A percentile compares a stretch with the other conserved stretches of the same genome.
Conservation (phyloP, 2,113 vertebrate species). For the Lagopus leucura region DNA sequence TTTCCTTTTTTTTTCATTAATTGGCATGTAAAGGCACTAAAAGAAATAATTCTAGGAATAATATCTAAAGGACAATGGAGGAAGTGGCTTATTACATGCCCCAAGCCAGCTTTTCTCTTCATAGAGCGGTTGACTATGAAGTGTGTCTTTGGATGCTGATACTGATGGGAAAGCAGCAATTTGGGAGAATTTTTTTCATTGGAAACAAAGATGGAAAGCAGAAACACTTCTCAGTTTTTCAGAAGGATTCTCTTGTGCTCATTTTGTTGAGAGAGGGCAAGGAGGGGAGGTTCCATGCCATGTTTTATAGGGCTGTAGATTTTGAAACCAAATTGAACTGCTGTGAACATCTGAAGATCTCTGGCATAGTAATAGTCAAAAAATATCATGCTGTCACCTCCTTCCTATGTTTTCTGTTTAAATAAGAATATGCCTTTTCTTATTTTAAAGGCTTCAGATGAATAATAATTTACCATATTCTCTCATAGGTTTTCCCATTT, state of each 20-base stretch:
- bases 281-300: neutral
- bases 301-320: neutral
- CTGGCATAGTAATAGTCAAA: neutral
- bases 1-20: neutral
- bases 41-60: neutral
- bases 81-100: neutral
- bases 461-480: neutral
- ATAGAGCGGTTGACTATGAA: neutral
- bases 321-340: neutral
- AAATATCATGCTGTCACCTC: neutral
- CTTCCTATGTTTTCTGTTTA: neutral
- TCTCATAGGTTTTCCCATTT: neutral
- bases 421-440: neutral
- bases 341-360: neutral
- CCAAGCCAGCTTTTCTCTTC: neutral
- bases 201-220: neutral
- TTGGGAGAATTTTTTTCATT: neutral
- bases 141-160: neutral
- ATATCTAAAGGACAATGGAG: neutral
- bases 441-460: neutral
- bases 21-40: neutral
- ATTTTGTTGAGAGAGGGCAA: neutral
- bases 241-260: neutral
- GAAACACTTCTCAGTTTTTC: neutral
- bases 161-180: neutral